Base-by-base conservation (phyloP, 2,797 vertebrate genomes). In the Coregonus ussuriensis region DNA sequence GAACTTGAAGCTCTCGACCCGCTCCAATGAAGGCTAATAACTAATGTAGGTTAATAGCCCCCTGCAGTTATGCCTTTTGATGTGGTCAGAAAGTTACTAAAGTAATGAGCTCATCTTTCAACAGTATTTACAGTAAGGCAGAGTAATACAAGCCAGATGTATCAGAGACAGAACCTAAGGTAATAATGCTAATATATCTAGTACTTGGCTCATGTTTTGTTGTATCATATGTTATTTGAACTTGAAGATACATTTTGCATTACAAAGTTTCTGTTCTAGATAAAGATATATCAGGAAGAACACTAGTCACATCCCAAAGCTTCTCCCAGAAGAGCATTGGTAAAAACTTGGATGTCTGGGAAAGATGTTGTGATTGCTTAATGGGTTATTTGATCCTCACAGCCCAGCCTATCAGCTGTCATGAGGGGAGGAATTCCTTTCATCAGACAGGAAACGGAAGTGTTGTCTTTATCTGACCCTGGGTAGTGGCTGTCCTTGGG, bases 361-460 rank as follows among this genome's bases (percentile, higher is more conserved):
- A 88, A 79, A 83, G 76, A 85, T 85, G 72, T 52, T 74, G 69
- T 75, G 72, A 87, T 88, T 79, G 72, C 74, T 52, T 29, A 51
- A 31, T 41, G 76, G 62, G 67, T 59, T 70, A 54, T 84, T 78
- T 85, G 74, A 86, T 77, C 77, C 72, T 11, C 74, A 75, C 35
- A 41, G 53, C 37, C 18, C 51, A n/a, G 15, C 31, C 74, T 71
- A 63, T 79, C 70, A 52, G 78, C 70, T 29, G 33, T 74, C 37
- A 66, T 16, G 77, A 70, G 16, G 16, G 56, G 69, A 76, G 82
- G 84, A 89, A 84, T 74, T 71, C 65, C 73, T 79, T 87, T 87
- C 83, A 88, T 89, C 87, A 74, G 74, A 33, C 78, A 89, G 90
- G 90, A 91, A 91, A 77, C 41, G 0, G 65, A 85, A 85, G 68